Evolutionary conservation across 1,140 invertebrate species (phyloP), one percentile per base, ranked within the genome.

Genomic region (Drosophila elegans): DNA sequence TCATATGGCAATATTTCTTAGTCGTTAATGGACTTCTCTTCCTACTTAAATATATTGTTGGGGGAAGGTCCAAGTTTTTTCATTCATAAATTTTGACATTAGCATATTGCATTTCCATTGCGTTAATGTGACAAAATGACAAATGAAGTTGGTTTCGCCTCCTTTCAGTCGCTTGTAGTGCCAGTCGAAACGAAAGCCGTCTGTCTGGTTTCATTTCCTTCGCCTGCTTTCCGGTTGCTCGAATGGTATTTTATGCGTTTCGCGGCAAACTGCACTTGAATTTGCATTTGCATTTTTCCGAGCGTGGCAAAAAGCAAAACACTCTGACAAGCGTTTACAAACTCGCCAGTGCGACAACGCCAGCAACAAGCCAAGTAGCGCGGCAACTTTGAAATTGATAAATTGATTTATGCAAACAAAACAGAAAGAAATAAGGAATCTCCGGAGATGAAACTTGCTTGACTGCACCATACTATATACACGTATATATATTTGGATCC

Each of bases 91-190:
- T 88, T 88, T 79, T 86, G 82, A 86, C 79, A 86, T 88, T 88
- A 89, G 83, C 83, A 88, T 88, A 89, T 88, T 89, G 84, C 85
- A 89, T 88, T 88, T 84, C 84, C 85, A 89, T 80, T 89, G 76
- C 84, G 84, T 88, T 88, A 88, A 88, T 88, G 84, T 88, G 84
- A 88, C 84, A 88, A 88, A 88, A 89, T 88, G 84, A 88, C 84
- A 88, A 88, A 88, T 88, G 84, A 88, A 89, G 80, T 80, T 75
- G 74, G 45, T 57, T 57, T 59, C 60, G 52, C 59, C 54, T 1
- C 51, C 55, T 51, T 21, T 21, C 34, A 56, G 44, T 49, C 36
- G 42, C 27, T 55, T 29, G 60, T 39, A 68, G 41, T 71, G 42
- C 36, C 44, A 71, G 68, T 71, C 44, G 68, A 71, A 49, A 71